Evolutionary conservation across 2,113 vertebrate species (phyloP).

Genomic region (Pomatorhinus ruficollis): DNA sequence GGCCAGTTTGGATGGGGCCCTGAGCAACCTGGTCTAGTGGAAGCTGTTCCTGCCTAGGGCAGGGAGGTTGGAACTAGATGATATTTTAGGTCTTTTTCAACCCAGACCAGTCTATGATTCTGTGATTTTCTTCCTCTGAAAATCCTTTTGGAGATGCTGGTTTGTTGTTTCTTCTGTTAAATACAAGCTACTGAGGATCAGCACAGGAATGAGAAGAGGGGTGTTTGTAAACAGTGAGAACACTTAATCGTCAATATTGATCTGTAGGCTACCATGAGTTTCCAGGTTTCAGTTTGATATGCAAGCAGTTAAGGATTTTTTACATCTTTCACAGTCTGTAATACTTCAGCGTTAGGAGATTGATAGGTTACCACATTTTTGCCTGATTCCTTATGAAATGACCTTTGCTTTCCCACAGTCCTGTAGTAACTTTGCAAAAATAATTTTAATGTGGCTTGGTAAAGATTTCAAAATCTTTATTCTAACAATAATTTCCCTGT

Average conservation of each 20-base stretch:
- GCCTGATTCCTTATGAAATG: not conserved
- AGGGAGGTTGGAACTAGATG: fast-evolving
- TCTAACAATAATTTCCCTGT: not conserved
- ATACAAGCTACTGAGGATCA: not conserved
- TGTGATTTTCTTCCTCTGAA: not conserved
- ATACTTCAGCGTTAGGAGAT: not conserved
- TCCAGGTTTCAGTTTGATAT: not conserved
- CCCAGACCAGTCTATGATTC: not conserved
- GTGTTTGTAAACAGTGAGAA: not conserved
- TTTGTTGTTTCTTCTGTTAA: not conserved
- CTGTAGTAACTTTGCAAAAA: not conserved
- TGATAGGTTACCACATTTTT: not conserved
- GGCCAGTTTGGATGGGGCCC: not conserved
- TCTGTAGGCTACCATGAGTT: not conserved
- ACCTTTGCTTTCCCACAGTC: not conserved
- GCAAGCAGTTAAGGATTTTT: not conserved
- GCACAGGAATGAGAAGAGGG: not conserved
- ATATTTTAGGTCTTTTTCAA: not conserved
- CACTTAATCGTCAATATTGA: not conserved
- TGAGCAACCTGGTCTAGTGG: not conserved
- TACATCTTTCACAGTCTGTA: not conserved
- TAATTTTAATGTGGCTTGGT: not conserved
- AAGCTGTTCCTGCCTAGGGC: not conserved
- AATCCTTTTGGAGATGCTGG: not conserved
- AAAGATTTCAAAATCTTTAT: not conserved